Conservation (phyloP, 2,113 vertebrate genomes). For the Pluvialis apricaria region DNA sequence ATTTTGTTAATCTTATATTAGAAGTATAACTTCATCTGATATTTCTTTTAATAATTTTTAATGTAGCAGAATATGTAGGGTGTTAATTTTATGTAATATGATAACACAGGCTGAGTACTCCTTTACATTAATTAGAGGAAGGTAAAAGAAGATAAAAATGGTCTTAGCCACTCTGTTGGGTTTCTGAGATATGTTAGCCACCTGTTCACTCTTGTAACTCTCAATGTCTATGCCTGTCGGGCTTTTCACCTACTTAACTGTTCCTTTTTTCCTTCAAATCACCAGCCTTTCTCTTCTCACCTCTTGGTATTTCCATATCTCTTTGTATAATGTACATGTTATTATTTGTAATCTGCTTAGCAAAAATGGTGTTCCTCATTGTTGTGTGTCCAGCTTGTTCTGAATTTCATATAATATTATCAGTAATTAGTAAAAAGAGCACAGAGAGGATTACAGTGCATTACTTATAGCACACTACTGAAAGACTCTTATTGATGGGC, state of each 20-base stretch:
- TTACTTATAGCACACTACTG: background rate
- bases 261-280: background rate
- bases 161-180: background rate
- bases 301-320: background rate
- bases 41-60: background rate
- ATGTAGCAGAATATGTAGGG: background rate
- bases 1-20: background rate
- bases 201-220: background rate
- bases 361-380: background rate
- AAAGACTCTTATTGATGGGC: background rate
- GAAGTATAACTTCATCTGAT: background rate
- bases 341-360: background rate
- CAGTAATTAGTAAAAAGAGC: background rate
- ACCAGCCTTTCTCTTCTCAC: background rate
- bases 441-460: background rate
- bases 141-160: background rate
- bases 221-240: too few relatives aligned
- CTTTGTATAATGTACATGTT: background rate
- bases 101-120: background rate
- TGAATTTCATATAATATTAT: background rate
- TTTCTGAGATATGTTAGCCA: background rate
- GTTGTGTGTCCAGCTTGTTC: background rate
- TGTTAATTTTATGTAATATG: background rate
- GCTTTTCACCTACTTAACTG: background rate
- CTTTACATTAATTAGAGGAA: background rate